Percentiles rank a stretch among this genome's conserved stretches.
Evolutionary conservation across 2,797 vertebrate genomes (phyloP).

Genomic region (Garrulus glandarius): DNA sequence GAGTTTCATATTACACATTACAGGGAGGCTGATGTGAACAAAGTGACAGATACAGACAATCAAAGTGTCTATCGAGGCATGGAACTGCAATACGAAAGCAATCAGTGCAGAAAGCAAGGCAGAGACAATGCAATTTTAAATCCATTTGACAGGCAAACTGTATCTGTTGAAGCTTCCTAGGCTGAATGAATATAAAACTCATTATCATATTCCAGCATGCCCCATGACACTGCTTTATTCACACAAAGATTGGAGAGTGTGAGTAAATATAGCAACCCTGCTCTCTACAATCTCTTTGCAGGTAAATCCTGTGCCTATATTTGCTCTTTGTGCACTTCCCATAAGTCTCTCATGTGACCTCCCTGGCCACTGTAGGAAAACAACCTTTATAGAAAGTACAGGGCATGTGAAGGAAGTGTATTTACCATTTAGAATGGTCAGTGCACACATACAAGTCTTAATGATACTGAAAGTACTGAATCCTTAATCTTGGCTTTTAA

Average conservation of each 20-base stretch:
- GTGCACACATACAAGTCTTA: neutral
- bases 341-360: neutral
- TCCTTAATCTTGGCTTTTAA: conserved; percentile 9
- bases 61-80: conserved; percentile 72
- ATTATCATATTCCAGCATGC: conserved; percentile 64
- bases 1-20: conserved; percentile 61
- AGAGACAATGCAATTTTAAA: conserved; percentile 71
- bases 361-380: conserved; percentile 28
- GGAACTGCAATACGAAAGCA: conserved; percentile 65
- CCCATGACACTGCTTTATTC: conserved; percentile 60
- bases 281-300: conserved; percentile 49
- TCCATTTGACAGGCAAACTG: conserved; percentile 71
- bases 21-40: conserved; percentile 46
- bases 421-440: conserved; percentile 23
- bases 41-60: conserved; percentile 67
- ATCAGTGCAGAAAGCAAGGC: conserved; percentile 66
- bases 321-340: conserved; percentile 41
- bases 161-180: conserved; percentile 66
- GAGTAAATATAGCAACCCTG: conserved; percentile 53
- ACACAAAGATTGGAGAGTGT: conserved; percentile 44
- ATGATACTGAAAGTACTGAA: neutral
- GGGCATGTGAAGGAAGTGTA: neutral
- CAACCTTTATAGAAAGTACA: neutral
- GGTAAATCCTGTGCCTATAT: conserved; percentile 50
- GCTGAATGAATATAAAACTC: conserved; percentile 70